Conservation (phyloP, 1,140 invertebrate species). For the Oreohelix idahoensis region DNA sequence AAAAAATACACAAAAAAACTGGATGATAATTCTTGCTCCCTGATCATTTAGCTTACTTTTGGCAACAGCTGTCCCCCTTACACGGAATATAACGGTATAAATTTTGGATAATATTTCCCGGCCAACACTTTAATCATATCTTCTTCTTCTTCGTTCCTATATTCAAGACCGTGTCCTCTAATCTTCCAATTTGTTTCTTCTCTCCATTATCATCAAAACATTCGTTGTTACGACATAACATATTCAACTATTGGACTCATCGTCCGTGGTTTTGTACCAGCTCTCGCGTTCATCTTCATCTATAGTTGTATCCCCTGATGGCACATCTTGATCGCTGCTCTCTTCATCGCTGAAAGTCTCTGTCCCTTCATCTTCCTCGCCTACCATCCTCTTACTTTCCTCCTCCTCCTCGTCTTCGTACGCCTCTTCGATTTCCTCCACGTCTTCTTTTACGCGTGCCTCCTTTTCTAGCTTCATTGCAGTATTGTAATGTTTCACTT, state of each 20-base stretch:
- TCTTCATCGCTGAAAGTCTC: not conserved
- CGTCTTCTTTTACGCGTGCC: not conserved
- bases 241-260: not conserved
- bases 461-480: not conserved
- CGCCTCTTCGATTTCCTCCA: not conserved
- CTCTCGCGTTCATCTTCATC: not conserved
- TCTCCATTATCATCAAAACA: not conserved
- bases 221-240: not conserved
- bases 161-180: too few relatives aligned
- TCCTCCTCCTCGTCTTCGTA: not conserved
- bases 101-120: too few relatives aligned
- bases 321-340: not conserved
- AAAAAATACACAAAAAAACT: too few relatives aligned
- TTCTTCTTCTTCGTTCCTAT: too few relatives aligned
- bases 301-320: not conserved
- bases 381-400: not conserved
- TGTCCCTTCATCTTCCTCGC: not conserved
- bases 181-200: too few relatives aligned
- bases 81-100: too few relatives aligned
- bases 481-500: not conserved
- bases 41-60: too few relatives aligned
- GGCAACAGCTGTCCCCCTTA: too few relatives aligned
- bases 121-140: too few relatives aligned
- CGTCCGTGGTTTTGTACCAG: constrained; percentile 4
- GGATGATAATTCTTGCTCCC: too few relatives aligned